A percentile compares a stretch with the other conserved stretches of the same genome.
phyloP scores from a whole-genome alignment of 2,797 vertebrate species.

The Neomorphus geoffroyi region DNA sequence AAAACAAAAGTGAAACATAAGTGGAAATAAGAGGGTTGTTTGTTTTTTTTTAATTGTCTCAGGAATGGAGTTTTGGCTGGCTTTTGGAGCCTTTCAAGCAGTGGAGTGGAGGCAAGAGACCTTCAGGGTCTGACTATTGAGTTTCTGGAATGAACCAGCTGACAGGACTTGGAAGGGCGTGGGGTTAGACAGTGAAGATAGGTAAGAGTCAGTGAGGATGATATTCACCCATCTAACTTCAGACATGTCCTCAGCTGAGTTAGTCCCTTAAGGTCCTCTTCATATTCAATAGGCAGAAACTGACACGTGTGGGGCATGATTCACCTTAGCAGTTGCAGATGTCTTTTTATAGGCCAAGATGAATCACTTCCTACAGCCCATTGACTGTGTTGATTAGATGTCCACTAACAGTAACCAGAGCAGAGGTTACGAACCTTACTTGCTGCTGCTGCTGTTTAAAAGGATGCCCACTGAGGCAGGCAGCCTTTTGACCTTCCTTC shows the following conservation, averaged over 20 bases:
- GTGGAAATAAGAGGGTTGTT: constrained; percentile 9
- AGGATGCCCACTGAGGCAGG: neutral
- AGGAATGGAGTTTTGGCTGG: neutral
- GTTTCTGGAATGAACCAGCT: neutral
- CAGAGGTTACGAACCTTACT: neutral
- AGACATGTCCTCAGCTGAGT: neutral
- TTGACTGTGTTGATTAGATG: neutral
- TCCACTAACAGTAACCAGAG: neutral
- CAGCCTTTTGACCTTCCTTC: neutral
- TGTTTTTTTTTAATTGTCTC: neutral
- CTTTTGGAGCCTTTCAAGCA: neutral
- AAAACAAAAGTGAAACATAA: constrained; percentile 13
- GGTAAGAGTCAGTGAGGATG: neutral
- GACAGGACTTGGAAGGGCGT: neutral
- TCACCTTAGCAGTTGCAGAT: neutral
- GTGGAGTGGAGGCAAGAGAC: neutral
- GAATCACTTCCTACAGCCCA: neutral
- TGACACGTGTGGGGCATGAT: neutral
- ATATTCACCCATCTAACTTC: neutral
- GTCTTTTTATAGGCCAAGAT: neutral
- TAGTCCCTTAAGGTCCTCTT: neutral
- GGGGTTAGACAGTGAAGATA: neutral
- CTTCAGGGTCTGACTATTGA: neutral
- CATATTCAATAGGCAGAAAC: neutral
- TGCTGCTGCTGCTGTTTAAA: neutral